Evolutionary conservation across 1,140 invertebrate species (phyloP), one percentile per base, ranked within the genome.

Genomic region (Kradibia gibbosae): DNA sequence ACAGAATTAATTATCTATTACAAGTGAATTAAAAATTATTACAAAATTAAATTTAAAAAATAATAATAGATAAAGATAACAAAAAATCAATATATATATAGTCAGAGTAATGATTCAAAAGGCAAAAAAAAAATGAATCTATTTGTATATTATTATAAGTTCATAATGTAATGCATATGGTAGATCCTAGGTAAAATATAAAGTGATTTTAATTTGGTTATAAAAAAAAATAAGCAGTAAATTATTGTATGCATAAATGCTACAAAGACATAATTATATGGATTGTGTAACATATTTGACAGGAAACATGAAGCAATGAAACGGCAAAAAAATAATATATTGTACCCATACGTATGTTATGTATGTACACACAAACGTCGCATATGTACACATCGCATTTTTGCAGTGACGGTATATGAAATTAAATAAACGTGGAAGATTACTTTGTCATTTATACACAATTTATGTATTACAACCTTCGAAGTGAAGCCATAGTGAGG

Each of bases 401-500:
- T 20, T 34, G 25, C 45, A 78, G 34, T 36, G 34, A 17, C 36
- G 48, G 48, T 53, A 28, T 67, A 0, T 67, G 42, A 13, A 25
- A 70, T 25, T 78, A 45, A 0, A 42, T 53, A 25, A 76, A 42
- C 42, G 34, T 36, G 25, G 3, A 39, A 67, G 62, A 67, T 72
- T 28, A 36, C 57, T 75, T 57, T 10, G n/a, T 22, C 15, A 1
- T 48, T 81, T 78, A 48, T 60, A 70, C 25, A 67, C n/a, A 0
- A 62, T 5, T 55, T 48, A 28, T 22, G 50, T 78, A 86, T 91
- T 93, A 93, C 88, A 93, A 92, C 89, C 93, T 92, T 89, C 93
- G 91, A 70, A 94, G 86, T 45, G 93, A 92, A 81, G 93, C 92
- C 83, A 93, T 91, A 87, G 91, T 92, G 83, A 94, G 88, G 28